Evolutionary conservation across 2,888 invertebrate species (phyloP), one percentile per base, ranked within the genome.

Genomic region (Mimumesa dahlbomi): DNA sequence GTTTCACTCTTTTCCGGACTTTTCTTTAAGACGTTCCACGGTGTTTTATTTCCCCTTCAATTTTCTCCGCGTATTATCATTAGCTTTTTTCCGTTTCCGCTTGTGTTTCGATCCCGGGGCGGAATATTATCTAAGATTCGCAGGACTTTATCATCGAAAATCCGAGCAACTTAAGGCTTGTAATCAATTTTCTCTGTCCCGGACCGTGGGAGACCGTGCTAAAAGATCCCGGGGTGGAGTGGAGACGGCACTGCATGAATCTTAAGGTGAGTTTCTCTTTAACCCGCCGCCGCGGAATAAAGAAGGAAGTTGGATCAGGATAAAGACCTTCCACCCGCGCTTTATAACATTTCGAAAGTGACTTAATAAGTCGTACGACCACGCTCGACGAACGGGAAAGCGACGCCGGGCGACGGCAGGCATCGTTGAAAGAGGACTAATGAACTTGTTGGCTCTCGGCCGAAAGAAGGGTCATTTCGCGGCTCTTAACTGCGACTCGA

Each of bases 341-440:
- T 73, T 70, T 73, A 66, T 62, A 62, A 66, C 48, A 48, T 71
- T 73, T 73, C 71, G 62, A 71, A 71, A 71, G 71, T 42, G 71
- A 61, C 57, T 73, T 67, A 73, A 71, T 67, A 73, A 71, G 73
- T 61, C 62, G 36, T 31, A 42, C 52, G 45, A 62, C 38, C 42
- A 19, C 40, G 57, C 53, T 45, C 49, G 16, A 13, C 50, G 52
- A 53, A 61, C 46, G 52, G 22, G 66, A 18, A 66, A 57, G 45
- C 52, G 36, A 36, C 53, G 54, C 16, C 36, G 54, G 21, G 45
- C 52, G 36, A 36, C 53, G 54, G 14, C 36, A 50, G 21, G 43
- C 52, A 61, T 66, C 45, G 67, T 42, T 71, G 73, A 73, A 75
- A 68, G 75, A 72, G 64, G 68, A 61, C 75, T 75, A 75, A 75